These are phyloP conservation scores for Larimichthys polyactis DNA, from an alignment of 2,113 vertebrate genomes.

Conservation along the genomic window DNA sequence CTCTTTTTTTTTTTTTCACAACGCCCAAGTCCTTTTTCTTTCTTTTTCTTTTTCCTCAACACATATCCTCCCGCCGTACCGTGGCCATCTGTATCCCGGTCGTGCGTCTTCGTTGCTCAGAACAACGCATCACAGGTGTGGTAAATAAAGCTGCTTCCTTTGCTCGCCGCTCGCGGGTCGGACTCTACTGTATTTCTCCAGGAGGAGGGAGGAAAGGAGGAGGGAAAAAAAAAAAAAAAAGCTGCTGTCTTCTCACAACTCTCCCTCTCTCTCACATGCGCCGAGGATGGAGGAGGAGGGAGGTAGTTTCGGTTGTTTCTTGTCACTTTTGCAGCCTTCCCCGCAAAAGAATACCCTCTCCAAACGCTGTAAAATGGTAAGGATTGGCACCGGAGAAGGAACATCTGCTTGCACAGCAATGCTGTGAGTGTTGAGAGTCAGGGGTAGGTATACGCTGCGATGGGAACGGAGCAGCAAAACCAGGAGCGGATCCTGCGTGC, in stretches of 20 bases:
- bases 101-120: conserved; percentile 82
- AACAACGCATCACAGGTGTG: conserved; percentile 88
- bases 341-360: conserved; percentile 62
- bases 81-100: conserved; percentile 76
- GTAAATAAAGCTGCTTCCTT: conserved; percentile 72
- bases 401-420: conserved; percentile 86
- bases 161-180: conserved; percentile 38
- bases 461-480: conserved; percentile 80
- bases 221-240: neutral
- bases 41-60: conserved; percentile 63
- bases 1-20: conserved; percentile 42
- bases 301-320: conserved; percentile 56
- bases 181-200: conserved; percentile 24
- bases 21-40: conserved; percentile 67
- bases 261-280: conserved; percentile 16
- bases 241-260: conserved; percentile 57
- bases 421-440: conserved; percentile 78
- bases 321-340: conserved; percentile 64
- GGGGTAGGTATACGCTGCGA: conserved; percentile 68
- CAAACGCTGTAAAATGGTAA: conserved; percentile 62
- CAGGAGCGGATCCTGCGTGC: conserved; percentile 74
- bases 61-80: conserved; percentile 73
- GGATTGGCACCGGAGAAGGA: conserved; percentile 72
- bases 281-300: conserved; percentile 4
- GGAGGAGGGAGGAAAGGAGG: too few relatives aligned